Evolutionary conservation across 2,113 vertebrate genomes (phyloP).

Genomic region (Phalacrocorax aristotelis): DNA sequence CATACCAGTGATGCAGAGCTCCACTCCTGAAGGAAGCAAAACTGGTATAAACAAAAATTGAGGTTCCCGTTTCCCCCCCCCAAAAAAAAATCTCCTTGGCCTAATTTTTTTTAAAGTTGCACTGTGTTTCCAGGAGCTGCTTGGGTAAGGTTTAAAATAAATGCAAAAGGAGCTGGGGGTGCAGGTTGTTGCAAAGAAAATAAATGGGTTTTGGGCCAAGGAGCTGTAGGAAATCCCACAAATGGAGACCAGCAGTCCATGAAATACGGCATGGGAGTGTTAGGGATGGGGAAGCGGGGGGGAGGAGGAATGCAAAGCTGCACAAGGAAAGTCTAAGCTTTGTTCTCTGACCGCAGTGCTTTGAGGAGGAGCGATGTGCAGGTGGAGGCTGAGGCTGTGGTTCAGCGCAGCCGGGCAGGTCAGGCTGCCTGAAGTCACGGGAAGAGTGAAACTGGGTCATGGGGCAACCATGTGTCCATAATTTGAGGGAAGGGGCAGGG

Average conservation of each 20-base stretch:
- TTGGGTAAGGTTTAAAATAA: not conserved
- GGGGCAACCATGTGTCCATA: rapidly evolving
- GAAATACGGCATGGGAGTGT: not conserved
- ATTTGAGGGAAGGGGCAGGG: not conserved
- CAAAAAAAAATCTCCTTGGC: not conserved
- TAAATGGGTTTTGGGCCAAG: rapidly evolving
- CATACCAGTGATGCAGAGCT: not conserved
- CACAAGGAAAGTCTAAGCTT: no score
- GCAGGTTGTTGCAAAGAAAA: not conserved
- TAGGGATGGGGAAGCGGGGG: not conserved
- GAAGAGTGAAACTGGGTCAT: not conserved
- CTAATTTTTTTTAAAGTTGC: not conserved
- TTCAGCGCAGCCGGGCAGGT: no score
- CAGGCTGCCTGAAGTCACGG: not conserved
- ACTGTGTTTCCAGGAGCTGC: not conserved
- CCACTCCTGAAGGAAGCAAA: not conserved
- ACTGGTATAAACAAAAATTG: not conserved
- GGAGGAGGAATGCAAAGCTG: no score
- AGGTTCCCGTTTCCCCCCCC: no score
- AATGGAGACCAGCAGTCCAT: rapidly evolving
- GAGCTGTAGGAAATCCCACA: not conserved
- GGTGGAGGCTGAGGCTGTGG: not conserved
- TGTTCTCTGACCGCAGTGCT: not conserved
- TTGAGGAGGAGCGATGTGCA: not conserved
- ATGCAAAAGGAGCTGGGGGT: not conserved